Conservation (phyloP, 2,113 vertebrate genomes). For the Alosa alosa region DNA sequence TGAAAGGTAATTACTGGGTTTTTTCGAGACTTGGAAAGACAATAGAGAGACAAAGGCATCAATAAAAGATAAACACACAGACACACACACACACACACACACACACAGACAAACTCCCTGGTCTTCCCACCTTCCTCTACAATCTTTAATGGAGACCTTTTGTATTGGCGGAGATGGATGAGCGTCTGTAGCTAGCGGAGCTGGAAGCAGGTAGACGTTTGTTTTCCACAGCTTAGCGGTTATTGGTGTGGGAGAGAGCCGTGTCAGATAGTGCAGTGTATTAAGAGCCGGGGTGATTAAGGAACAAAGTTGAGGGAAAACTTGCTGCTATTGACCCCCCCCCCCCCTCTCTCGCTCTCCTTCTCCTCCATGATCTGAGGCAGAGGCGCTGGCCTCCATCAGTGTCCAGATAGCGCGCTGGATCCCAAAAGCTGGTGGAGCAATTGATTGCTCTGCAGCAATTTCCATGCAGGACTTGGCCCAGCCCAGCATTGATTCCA, state of each 20-base stretch:
- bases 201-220: slow-evolving; percentile 64
- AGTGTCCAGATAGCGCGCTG: slow-evolving; percentile 22
- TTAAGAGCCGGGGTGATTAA: slow-evolving; percentile 72
- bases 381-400: slow-evolving; percentile 51
- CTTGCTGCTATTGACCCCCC: slow-evolving; percentile 62
- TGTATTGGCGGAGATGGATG: slow-evolving; percentile 68
- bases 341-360: neutral
- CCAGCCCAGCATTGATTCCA: slow-evolving; percentile 58
- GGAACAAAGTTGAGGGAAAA: slow-evolving; percentile 72
- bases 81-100: slow-evolving; percentile 1
- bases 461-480: slow-evolving; percentile 59
- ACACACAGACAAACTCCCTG: neutral
- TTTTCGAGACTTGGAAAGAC: slow-evolving; percentile 56
- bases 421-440: slow-evolving; percentile 67
- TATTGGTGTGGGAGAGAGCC: slow-evolving; percentile 64
- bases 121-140: slow-evolving; percentile 51
- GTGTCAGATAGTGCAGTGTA: slow-evolving; percentile 55
- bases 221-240: slow-evolving; percentile 58
- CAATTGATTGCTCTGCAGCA: slow-evolving; percentile 72
- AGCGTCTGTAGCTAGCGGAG: slow-evolving; percentile 53
- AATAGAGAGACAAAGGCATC: slow-evolving; percentile 65
- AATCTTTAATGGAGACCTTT: slow-evolving; percentile 72
- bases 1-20: slow-evolving; percentile 63
- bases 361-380: slow-evolving; percentile 34
- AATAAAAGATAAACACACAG: slow-evolving; percentile 63